Evolutionary conservation across 2,113 vertebrate species (phyloP), one percentile per base, ranked within the genome.

Genomic region (Myotis brandtii): DNA sequence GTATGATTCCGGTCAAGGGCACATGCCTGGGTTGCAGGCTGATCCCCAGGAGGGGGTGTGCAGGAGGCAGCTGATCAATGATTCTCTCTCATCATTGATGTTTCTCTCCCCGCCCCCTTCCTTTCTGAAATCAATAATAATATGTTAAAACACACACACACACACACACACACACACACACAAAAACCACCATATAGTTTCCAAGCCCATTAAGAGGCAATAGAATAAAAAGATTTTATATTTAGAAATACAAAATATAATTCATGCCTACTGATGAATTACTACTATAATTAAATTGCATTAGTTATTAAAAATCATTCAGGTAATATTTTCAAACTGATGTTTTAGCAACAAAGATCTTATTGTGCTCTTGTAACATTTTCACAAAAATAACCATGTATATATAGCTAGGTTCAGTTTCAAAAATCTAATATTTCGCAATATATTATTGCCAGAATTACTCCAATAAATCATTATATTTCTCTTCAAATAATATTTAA

Each of bases 221-320:
- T 37, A 48, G 83, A 84, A 84, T 40, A 87, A 54, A 94, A 83
- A 95, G 11, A 72, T 34, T 54, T 62, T 86, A 59, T 16, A 85
- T n/a, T 50, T 43, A 69, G n/a, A 96, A 89, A 84, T 43, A 91
- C 9, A 80, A 93, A 97, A 83, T n/a, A n/a, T n/a, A n/a, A n/a
- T n/a, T n/a, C 17, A 79, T 34, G 14, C 25, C 59, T 95, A 62
- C 3, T 90, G 75, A 95, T 89, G 59, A 86, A 96, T 73, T 86
- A 75, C 62, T 27, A 85, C 23, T 72, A 64, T 43, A 59, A 30
- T 34, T 69, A 21, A 93, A 93, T 69, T 92, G 48, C 4, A 73
- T 2, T 50, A 87, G 25, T 52, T 85, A 90, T 40, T 86, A 13
- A 83, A 86, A 94, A 80, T 4, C 37, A 88, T 37, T 90, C 34